phyloP scores from a whole-genome alignment of 2,888 invertebrate species.

The Metellina segmentata region DNA sequence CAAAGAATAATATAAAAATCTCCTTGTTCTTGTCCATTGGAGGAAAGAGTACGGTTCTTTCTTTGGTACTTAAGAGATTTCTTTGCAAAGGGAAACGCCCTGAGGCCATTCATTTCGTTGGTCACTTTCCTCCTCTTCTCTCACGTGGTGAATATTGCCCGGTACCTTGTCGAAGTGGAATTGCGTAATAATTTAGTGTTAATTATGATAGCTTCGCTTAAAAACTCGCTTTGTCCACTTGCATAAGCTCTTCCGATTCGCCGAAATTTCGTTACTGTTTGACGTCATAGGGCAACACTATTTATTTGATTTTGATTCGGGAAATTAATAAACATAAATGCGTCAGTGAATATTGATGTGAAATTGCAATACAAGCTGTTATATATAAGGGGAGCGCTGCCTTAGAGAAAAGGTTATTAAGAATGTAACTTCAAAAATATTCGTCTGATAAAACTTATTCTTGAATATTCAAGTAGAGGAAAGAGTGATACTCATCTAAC shows the following conservation, averaged over 20 bases:
- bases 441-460: too few relatives aligned
- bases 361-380: too few relatives aligned
- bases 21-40: not conserved
- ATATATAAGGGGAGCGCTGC: too few relatives aligned
- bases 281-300: not conserved
- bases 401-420: too few relatives aligned
- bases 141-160: constrained; percentile 59
- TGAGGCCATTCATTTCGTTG: constrained; percentile 23
- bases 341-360: too few relatives aligned
- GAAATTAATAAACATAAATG: too few relatives aligned
- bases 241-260: not conserved
- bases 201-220: not conserved
- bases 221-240: not conserved
- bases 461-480: too few relatives aligned
- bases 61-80: constrained; percentile 12
- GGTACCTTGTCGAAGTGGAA: not conserved
- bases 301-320: too few relatives aligned
- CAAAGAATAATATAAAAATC: constrained; percentile 28
- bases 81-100: constrained; percentile 58
- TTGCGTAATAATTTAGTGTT: not conserved
- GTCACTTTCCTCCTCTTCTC: constrained; percentile 15
- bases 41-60: constrained; percentile 43
- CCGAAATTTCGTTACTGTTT: not conserved
- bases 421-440: too few relatives aligned
- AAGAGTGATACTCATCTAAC: too few relatives aligned